Conservation (phyloP, 1,140 invertebrate genomes). For the Tetraneura akinire region DNA sequence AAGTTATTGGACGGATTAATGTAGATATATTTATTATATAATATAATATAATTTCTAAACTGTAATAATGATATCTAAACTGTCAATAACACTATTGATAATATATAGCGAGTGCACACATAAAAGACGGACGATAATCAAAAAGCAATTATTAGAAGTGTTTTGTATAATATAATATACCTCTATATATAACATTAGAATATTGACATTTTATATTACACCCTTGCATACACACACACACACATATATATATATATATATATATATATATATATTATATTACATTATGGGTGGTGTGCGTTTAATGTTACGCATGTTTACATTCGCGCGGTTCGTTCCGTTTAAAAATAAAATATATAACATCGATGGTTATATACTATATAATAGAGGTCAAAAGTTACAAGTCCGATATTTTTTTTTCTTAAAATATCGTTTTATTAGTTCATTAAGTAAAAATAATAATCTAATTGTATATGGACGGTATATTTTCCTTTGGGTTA, state of each 20-base stretch:
- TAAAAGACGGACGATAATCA: background rate
- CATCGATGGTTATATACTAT: too few species aligned
- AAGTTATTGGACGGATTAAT: background rate
- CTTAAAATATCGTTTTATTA: too few species aligned
- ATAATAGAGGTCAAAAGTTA: too few species aligned
- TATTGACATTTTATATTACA: constrained; percentile 18
- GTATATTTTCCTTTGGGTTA: too few species aligned
- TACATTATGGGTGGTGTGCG: background rate
- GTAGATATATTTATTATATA: constrained; percentile 20
- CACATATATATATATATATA: background rate
- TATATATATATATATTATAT: background rate
- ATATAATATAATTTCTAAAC: constrained; percentile 38
- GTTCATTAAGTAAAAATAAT: too few species aligned
- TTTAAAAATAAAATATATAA: too few species aligned
- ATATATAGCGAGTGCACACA: background rate
- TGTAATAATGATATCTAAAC: constrained; percentile 1
- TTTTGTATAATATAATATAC: too few species aligned
- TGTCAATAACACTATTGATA: too few species aligned
- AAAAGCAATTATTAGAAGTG: constrained; percentile 30
- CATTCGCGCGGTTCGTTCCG: too few species aligned
- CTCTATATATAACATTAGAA: constrained; percentile 3
- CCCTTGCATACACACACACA: too few species aligned
- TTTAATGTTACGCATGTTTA: background rate
- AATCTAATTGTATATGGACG: too few species aligned
- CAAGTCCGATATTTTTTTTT: too few species aligned